Percentiles rank a stretch among this genome's conserved stretches.
These are phyloP conservation scores for Amiota communis DNA, from an alignment of 2,888 invertebrate species.

Conservation along the genomic window DNA sequence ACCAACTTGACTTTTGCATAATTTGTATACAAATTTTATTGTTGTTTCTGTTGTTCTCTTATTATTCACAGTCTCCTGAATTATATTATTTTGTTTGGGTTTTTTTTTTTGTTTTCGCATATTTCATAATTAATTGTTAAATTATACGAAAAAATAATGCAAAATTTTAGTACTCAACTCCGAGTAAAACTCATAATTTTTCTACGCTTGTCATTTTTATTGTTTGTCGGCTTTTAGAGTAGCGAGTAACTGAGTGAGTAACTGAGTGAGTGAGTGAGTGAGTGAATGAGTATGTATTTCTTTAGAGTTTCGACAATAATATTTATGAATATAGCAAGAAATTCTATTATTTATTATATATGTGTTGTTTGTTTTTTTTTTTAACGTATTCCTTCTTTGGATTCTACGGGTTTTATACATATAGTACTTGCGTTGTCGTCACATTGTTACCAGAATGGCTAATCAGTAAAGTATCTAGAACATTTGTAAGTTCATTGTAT, in stretches of 20 bases:
- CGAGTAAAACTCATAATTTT: slow-evolving; percentile 51
- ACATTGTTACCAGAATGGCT: slow-evolving; percentile 17
- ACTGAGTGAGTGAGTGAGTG: not conserved
- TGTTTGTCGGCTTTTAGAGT: slow-evolving; percentile 39
- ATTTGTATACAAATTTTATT: slow-evolving; percentile 43
- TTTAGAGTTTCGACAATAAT: slow-evolving; percentile 21
- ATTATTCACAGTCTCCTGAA: slow-evolving; percentile 22
- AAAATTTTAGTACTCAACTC: slow-evolving; percentile 45
- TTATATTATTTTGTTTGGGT: slow-evolving; percentile 30
- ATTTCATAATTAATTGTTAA: slow-evolving; percentile 66
- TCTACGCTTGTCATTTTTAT: slow-evolving; percentile 51
- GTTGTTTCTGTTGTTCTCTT: slow-evolving; percentile 35
- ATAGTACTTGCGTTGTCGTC: not conserved
- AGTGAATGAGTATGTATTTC: not conserved
- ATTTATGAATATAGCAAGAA: slow-evolving; percentile 47
- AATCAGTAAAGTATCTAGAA: slow-evolving; percentile 22
- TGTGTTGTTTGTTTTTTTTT: slow-evolving; percentile 46
- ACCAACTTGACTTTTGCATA: slow-evolving; percentile 8
- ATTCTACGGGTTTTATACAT: too few relatives aligned
- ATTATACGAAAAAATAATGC: slow-evolving; percentile 50
- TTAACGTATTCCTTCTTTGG: not conserved
- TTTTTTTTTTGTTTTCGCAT: slow-evolving; percentile 44
- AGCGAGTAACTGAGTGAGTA: not conserved
- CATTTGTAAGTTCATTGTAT: slow-evolving; percentile 12
- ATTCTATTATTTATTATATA: slow-evolving; percentile 49